Evolutionary conservation across 1,140 invertebrate species (phyloP).

Genomic region (Ceratoteleas bidentatus): DNA sequence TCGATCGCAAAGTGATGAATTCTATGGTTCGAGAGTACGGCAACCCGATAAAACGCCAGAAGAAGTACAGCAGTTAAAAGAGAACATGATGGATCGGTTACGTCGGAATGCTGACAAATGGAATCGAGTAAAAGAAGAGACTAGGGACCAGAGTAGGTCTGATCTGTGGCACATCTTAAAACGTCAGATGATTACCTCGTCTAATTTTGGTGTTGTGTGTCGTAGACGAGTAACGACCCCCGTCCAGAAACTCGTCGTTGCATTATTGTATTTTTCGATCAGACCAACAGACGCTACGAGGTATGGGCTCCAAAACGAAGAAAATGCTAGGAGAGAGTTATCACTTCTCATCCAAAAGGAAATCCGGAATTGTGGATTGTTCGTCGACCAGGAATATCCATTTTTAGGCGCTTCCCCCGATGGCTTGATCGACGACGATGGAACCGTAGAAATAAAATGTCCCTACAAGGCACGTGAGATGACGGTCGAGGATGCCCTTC

Average conservation of each 20-base stretch:
- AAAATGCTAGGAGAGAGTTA: slow-evolving; percentile 67
- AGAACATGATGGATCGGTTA: slow-evolving; percentile 19
- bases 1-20: slow-evolving; percentile 22
- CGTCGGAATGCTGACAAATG: slow-evolving; percentile 21
- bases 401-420: slow-evolving; percentile 5
- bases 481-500: not conserved
- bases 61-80: not conserved
- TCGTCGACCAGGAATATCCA: slow-evolving; percentile 69
- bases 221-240: slow-evolving; percentile 52
- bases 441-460: slow-evolving; percentile 6
- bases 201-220: slow-evolving; percentile 73
- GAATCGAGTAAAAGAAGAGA: slow-evolving; percentile 53
- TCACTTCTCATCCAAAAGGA: slow-evolving; percentile 41
- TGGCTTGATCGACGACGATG: slow-evolving; percentile 5
- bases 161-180: slow-evolving; percentile 68
- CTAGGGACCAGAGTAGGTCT: slow-evolving; percentile 15
- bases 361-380: slow-evolving; percentile 73
- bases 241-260: slow-evolving; percentile 42
- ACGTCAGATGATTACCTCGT: slow-evolving; percentile 71
- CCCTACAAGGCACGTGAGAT: slow-evolving; percentile 1
- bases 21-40: slow-evolving; percentile 31
- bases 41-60: slow-evolving; percentile 28
- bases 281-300: slow-evolving; percentile 47
- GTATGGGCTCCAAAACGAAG: slow-evolving; percentile 69
- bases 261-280: slow-evolving; percentile 60